A percentile compares a stretch with the other conserved stretches of the same genome.
phyloP scores from a whole-genome alignment of 1,140 invertebrate genomes.

The Hesperophylax magnus region DNA sequence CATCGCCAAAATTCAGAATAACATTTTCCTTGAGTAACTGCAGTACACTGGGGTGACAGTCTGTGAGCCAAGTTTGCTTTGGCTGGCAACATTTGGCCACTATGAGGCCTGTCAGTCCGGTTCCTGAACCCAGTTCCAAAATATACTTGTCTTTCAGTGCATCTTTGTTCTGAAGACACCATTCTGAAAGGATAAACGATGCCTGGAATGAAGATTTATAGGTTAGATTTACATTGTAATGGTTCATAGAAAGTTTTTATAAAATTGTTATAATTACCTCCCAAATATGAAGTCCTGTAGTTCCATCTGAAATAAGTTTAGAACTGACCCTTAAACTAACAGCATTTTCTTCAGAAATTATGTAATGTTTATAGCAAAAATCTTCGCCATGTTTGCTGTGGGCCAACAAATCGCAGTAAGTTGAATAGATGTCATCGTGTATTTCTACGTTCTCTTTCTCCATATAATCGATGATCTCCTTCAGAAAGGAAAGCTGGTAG shows the following conservation, averaged over 20 bases:
- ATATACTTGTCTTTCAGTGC: slow-evolving; percentile 64
- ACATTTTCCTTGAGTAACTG: slow-evolving; percentile 67
- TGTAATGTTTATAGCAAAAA: slow-evolving; percentile 69
- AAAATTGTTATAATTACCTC: slow-evolving; percentile 62
- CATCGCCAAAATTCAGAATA: slow-evolving; percentile 60
- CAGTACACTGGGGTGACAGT: slow-evolving; percentile 70
- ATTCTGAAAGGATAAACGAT: slow-evolving; percentile 69
- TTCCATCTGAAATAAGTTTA: slow-evolving; percentile 72
- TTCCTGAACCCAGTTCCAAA: slow-evolving; percentile 74
- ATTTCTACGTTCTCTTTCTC: slow-evolving; percentile 63
- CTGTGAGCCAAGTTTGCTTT: slow-evolving; percentile 70
- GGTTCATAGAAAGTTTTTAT: too few relatives aligned
- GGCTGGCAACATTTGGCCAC: slow-evolving; percentile 66
- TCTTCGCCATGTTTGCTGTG: slow-evolving; percentile 50
- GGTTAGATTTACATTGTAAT: too few relatives aligned
- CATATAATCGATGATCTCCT: slow-evolving; percentile 65
- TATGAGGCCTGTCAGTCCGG: slow-evolving; percentile 71
- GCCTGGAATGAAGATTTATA: slow-evolving; percentile 61
- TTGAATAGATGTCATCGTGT: slow-evolving; percentile 65
- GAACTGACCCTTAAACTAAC: slow-evolving; percentile 71
- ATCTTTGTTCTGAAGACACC: slow-evolving; percentile 67
- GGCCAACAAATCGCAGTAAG: slow-evolving; percentile 62
- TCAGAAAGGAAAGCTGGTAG: slow-evolving; percentile 69
- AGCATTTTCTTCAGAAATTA: slow-evolving; percentile 58
- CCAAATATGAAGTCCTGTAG: slow-evolving; percentile 73